Percentiles rank a stretch among this genome's conserved stretches.
Evolutionary conservation across 2,888 invertebrate genomes (phyloP).

Genomic region (Campoplex capitator): DNA sequence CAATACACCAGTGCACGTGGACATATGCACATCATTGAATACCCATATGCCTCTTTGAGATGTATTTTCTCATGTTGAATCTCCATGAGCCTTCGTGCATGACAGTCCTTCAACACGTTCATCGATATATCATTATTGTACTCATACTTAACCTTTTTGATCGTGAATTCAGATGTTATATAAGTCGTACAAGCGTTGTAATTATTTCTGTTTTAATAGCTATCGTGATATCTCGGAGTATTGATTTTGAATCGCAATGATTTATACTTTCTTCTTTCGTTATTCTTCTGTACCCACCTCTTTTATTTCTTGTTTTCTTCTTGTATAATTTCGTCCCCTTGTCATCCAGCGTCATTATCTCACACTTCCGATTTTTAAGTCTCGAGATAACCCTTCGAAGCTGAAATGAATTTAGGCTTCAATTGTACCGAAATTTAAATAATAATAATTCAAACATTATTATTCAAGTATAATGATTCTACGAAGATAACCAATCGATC

Average conservation of each 20-base stretch:
- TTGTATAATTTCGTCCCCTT: conserved; percentile 8
- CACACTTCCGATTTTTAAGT: too few relatives aligned
- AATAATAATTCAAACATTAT: too few relatives aligned
- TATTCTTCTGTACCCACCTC: not conserved
- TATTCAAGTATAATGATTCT: too few relatives aligned
- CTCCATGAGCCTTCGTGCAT: not conserved
- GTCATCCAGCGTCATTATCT: too few relatives aligned
- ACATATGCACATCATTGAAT: conserved; percentile 22
- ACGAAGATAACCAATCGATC: too few relatives aligned
- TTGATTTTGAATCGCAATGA: not conserved
- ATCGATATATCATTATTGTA: not conserved
- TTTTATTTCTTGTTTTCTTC: conserved; percentile 21
- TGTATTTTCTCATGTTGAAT: conserved; percentile 31
- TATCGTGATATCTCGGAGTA: not conserved
- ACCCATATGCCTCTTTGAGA: conserved; percentile 6
- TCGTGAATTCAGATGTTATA: not conserved
- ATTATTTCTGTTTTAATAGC: not conserved
- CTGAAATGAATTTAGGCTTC: too few relatives aligned
- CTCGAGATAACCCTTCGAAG: too few relatives aligned
- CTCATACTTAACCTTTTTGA: not conserved
- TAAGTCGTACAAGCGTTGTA: not conserved
- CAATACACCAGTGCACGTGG: conserved; percentile 14
- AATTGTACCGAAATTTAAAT: too few relatives aligned
- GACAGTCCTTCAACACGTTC: not conserved
- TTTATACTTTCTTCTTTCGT: not conserved